Base-by-base conservation (phyloP, 2,888 invertebrate genomes). In the Griposia aprilina region DNA sequence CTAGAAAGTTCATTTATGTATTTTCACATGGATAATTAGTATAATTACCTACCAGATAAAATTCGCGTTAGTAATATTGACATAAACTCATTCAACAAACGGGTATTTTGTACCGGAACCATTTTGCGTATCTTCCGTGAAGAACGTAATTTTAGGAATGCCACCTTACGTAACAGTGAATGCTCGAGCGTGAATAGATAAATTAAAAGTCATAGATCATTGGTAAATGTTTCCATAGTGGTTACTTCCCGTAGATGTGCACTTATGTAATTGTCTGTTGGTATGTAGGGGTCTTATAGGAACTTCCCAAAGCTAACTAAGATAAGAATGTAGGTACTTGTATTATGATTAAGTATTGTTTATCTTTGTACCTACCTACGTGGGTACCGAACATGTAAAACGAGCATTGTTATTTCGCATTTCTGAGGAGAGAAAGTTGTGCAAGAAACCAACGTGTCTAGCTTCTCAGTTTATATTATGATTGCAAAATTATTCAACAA, bases 1-100 rank as follows among this genome's bases (percentile, higher is more conserved):
- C 92, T 94, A 95, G 96, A 96, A 96, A 96, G 96, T 91, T 87
- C 90, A 90, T 90, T 63, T 59, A 90, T 90, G 91, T 84, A 78
- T 80, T 82, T 80, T 80, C 80, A 84, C 80, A 83, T 80, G 83
- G 57, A 74, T 87, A 78, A 81, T 81, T 75, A 78, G 83, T 52
- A 74, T 87, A 78, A 81, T 81, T 75, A 78, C 84, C 76, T 66
- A 75, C 82, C 85, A 74, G 75, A 82, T 83, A 81, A 85, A 82
- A 88, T 88, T 81, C 81, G 78, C 81, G 80, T 80, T 81, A 68
- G 81, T 69, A 80, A 78, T 88, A 84, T 85, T 87, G 83, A 83
- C 77, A 75, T 76, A 81, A 74, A 80, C 79, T 76, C 68, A 78
- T 68, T 77, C 71, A 52, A 74, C 69, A 63, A 75, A 77, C 48